Evolutionary conservation across 2,888 invertebrate species (phyloP).

Genomic region (Acleris sparsana): DNA sequence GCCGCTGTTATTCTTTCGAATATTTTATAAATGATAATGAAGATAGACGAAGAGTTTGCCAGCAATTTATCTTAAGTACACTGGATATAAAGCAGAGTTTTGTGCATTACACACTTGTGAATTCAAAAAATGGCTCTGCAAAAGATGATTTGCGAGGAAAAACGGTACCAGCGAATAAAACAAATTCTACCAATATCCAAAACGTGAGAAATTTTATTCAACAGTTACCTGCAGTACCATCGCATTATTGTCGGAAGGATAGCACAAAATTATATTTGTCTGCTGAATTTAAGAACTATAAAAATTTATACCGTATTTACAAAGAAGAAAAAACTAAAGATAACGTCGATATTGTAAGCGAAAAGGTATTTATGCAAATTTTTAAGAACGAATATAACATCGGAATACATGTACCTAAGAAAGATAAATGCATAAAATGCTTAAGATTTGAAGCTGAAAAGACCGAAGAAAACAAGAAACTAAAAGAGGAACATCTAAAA

Average conservation of each 20-base stretch:
- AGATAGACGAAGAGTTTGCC: constrained; percentile 36
- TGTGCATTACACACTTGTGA: constrained; percentile 32
- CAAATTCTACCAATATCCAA: constrained; percentile 37
- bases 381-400: constrained; percentile 32
- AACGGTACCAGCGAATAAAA: constrained; percentile 24
- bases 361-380: constrained; percentile 16
- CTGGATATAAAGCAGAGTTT: constrained; percentile 32
- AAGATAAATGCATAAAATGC: constrained; percentile 31
- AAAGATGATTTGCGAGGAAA: too few species aligned
- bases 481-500: background rate
- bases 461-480: background rate
- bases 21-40: constrained; percentile 40
- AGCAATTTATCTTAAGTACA: constrained; percentile 38
- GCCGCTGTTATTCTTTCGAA: constrained; percentile 19
- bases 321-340: constrained; percentile 10
- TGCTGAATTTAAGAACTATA: constrained; percentile 21
- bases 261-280: constrained; percentile 16
- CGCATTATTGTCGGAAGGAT: constrained; percentile 34
- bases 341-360: background rate
- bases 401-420: constrained; percentile 37
- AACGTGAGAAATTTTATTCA: constrained; percentile 37
- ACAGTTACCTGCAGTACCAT: constrained; percentile 26
- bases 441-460: background rate
- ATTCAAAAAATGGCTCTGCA: too few species aligned
- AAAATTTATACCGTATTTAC: constrained; percentile 25